Evolutionary conservation across 2,888 invertebrate genomes (phyloP), one percentile per base, ranked within the genome.

Genomic region (Vanessa cardui): DNA sequence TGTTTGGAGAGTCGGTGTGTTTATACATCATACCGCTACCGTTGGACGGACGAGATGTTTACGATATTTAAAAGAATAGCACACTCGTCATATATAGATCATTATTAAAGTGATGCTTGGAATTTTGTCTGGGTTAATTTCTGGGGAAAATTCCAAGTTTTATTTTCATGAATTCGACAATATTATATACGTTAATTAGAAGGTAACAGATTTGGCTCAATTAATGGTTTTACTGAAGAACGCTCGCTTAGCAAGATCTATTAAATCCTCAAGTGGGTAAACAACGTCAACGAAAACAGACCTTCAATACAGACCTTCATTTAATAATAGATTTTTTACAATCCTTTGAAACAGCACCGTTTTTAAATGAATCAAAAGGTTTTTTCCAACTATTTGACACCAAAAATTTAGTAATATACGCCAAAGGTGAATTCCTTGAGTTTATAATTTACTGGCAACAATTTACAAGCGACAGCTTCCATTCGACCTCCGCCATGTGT

Each of bases 1-100:
- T 72, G 70, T 71, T 73, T 71, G 60, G 62, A 61, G 56, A 64
- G 68, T 74, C 69, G 65, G 47, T 59, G 44, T 44, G 54, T 56
- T 64, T 62, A 62, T 65, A 60, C 58, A 56, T 64, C 60, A 62
- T 63, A 60, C 58, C 62, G 58, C 47, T 46, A 67, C 58, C 18
- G 58, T 67, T 64, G 64, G 39, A 39, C 18, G 54, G 9, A 47
- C n/a, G 15, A 12, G 31, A 47, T 66, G 62, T 62, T 66, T 66
- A 49, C 33, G 16, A 50, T 62, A 50, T 62, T 66, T 31, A 18
- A 59, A 26, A 21, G 26, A 47, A 46, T 8, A 47, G 9, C 47
- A 68, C 59, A n/a, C 26, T 58, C 33, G 16, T 59, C 45, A 20
- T 21, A 16, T 45, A n/a, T 26, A 58, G 18, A 44, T 58, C 16